These are phyloP conservation scores for Entelurus aequoreus DNA, from an alignment of 2,113 vertebrate species.

Conservation along the genomic window DNA sequence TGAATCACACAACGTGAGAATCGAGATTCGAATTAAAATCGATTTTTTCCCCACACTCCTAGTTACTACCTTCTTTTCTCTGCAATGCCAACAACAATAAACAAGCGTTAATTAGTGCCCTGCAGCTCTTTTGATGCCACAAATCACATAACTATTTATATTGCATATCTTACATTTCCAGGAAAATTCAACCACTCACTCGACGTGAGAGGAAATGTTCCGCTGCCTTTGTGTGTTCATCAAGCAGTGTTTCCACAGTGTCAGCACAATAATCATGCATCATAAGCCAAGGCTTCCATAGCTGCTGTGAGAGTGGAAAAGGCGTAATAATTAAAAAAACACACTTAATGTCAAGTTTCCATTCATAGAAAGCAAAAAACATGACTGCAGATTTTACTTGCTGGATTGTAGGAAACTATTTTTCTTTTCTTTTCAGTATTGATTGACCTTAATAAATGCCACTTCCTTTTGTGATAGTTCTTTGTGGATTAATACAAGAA, in stretches of 20 bases:
- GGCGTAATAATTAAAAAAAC: constrained; percentile 29
- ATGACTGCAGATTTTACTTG: constrained; percentile 8
- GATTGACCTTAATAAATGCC: constrained; percentile 7
- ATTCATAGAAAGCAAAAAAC: constrained; percentile 32
- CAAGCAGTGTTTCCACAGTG: constrained; percentile 1
- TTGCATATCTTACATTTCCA: constrained; percentile 1
- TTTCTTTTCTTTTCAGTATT: neutral
- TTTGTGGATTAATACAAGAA: constrained; percentile 1
- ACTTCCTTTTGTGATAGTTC: neutral
- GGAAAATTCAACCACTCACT: constrained; percentile 10
- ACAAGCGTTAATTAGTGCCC: neutral
- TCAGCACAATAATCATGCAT: constrained; percentile 17
- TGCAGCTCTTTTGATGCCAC: neutral
- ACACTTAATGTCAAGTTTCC: constrained; percentile 33
- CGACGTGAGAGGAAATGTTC: constrained; percentile 23
- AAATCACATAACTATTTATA: constrained; percentile 5
- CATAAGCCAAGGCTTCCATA: constrained; percentile 11
- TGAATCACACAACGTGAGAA: too few relatives aligned
- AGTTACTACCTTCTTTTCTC: too few relatives aligned
- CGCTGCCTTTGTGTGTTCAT: constrained; percentile 6
- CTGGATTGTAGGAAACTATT: constrained; percentile 3
- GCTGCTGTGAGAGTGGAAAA: constrained; percentile 31
- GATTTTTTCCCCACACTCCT: too few relatives aligned
- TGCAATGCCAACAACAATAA: neutral
- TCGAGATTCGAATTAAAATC: too few relatives aligned